Evolutionary conservation across 23 tunicate genomes (phyloP).

Genomic region (Botrylloides violaceus): DNA sequence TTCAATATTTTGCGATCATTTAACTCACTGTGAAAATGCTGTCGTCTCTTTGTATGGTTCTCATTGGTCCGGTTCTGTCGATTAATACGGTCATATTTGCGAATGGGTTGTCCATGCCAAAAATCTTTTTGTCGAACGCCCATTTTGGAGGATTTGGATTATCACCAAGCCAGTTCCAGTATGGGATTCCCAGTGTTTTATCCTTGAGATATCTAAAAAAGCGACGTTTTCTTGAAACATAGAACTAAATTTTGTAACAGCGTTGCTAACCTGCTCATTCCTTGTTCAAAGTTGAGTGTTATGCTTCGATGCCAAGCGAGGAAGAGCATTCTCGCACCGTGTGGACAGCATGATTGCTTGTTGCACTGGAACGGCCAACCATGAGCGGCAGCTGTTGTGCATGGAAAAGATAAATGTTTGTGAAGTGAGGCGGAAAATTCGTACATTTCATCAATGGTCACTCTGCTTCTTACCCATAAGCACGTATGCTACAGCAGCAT

Average conservation of each 20-base stretch:
- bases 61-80: background rate
- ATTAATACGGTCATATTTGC: conserved; percentile 6
- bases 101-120: background rate
- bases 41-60: conserved; percentile 21
- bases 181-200: conserved; percentile 23
- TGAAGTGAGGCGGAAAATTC: too few relatives aligned
- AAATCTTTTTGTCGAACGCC: conserved; percentile 3
- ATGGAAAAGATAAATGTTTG: too few relatives aligned
- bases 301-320: conserved; percentile 24
- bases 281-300: conserved; percentile 14
- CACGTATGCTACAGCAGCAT: too few relatives aligned
- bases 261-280: conserved; percentile 10
- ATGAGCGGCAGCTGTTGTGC: conserved; percentile 17
- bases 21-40: background rate
- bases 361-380: conserved; percentile 24
- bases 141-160: background rate
- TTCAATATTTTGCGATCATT: background rate
- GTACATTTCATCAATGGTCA: too few relatives aligned
- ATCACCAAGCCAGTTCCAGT: conserved; percentile 15
- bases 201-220: conserved; percentile 6
- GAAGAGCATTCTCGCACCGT: conserved; percentile 16
- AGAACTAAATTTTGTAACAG: background rate
- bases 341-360: conserved; percentile 12
- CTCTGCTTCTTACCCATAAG: too few relatives aligned
- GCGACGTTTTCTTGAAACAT: background rate